Evolutionary conservation across 2,113 vertebrate genomes (phyloP).

Genomic region (Aspidoscelis tigris): DNA sequence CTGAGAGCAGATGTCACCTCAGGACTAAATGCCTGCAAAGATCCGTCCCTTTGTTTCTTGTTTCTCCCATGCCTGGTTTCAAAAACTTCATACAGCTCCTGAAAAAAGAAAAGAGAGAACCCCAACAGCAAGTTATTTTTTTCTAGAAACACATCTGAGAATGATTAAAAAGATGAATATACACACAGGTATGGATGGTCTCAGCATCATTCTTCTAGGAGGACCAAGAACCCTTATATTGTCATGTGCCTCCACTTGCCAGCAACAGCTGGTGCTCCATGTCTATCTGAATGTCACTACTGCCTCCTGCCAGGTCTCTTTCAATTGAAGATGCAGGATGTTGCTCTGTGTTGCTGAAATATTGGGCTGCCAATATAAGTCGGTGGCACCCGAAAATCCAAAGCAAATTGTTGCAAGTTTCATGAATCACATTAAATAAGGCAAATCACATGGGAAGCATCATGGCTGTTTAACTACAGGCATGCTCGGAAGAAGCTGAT

Average conservation of each 20-base stretch:
- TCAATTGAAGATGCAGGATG: neutral
- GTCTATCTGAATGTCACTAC: neutral
- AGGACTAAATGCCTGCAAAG: conserved; percentile 67
- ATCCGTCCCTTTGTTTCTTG: conserved; percentile 55
- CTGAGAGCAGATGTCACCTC: conserved; percentile 78
- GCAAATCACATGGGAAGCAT: no score
- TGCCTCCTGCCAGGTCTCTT: no score
- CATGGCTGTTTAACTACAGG: no score
- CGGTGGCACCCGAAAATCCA: no score
- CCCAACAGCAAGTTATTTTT: neutral
- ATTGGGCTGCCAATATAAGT: no score
- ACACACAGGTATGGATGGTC: neutral
- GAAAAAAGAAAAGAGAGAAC: conserved; percentile 4
- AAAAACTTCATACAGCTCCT: conserved; percentile 88
- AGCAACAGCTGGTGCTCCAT: neutral
- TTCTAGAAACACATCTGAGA: neutral
- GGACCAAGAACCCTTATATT: neutral
- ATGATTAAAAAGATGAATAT: conserved; percentile 22
- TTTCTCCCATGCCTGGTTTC: conserved; percentile 57
- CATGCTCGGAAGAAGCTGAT: no score
- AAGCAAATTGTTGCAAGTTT: no score
- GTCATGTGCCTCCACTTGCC: neutral
- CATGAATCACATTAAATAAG: no score
- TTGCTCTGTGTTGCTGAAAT: no score
- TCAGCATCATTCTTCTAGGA: neutral